phyloP scores from a whole-genome alignment of 2,113 vertebrate species.

The Aptenodytes patagonicus region DNA sequence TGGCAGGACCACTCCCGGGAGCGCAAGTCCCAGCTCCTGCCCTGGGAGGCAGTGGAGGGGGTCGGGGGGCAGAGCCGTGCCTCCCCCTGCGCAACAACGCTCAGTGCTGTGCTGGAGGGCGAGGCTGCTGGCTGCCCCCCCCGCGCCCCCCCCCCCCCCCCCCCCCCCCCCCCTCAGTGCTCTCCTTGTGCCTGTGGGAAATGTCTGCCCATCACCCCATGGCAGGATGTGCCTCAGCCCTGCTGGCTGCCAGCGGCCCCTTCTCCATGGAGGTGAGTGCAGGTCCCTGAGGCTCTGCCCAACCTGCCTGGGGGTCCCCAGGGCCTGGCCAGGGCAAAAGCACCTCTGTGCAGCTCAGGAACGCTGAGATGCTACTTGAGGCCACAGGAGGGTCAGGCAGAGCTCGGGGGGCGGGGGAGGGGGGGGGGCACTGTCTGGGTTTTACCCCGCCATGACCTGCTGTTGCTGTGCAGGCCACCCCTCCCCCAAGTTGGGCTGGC shows the following conservation, averaged over 20 bases:
- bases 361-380: no score
- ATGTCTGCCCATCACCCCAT: fast-evolving
- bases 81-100: fast-evolving
- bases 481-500: fast-evolving
- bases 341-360: neutral
- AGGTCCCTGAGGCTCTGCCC: neutral
- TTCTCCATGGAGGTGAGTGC: neutral
- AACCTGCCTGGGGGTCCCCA: neutral
- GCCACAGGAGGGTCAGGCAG: fast-evolving
- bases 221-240: fast-evolving
- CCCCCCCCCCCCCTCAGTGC: no score
- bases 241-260: neutral
- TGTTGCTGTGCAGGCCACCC: neutral
- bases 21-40: neutral
- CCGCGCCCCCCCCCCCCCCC: no score
- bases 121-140: no score
- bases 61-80: fast-evolving
- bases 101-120: neutral
- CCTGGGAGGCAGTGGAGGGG: no score
- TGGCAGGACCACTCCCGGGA: neutral
- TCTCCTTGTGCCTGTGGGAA: no score
- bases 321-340: no score
- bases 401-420: neutral
- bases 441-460: neutral
- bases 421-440: neutral